Evolutionary conservation across 2,888 invertebrate genomes (phyloP).

Genomic region (Megamerina dolium): DNA sequence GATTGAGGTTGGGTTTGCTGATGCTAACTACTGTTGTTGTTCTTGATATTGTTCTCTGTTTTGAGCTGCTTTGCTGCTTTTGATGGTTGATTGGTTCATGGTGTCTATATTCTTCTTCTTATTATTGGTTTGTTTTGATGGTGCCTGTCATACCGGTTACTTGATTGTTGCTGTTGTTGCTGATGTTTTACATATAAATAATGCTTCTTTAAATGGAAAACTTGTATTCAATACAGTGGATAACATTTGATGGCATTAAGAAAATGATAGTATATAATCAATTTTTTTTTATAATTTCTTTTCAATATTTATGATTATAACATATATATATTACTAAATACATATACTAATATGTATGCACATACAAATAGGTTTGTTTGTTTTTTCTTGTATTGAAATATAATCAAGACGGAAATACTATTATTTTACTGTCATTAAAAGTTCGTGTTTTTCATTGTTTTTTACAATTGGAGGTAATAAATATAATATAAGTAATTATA

Average conservation of each 20-base stretch:
- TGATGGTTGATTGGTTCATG: neutral
- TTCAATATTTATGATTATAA: conserved; percentile 5
- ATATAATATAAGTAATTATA: neutral
- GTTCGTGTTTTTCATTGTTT: conserved; percentile 6
- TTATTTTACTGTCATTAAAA: conserved; percentile 6
- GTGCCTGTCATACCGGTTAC: neutral
- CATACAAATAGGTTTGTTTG: conserved; percentile 5
- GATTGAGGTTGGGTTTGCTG: no score
- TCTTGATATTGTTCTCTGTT: conserved; percentile 2
- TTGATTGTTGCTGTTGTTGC: neutral
- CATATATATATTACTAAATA: no score
- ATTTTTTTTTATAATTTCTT: conserved; percentile 2
- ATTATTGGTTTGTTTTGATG: neutral
- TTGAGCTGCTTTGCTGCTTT: neutral
- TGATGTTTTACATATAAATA: neutral
- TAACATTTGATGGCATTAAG: neutral
- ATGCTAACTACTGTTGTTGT: neutral
- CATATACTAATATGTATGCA: no score
- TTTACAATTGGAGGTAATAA: conserved; percentile 3
- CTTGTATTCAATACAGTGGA: conserved; percentile 21
- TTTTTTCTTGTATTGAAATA: conserved; percentile 15
- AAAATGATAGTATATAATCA: no score
- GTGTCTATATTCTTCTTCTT: neutral
- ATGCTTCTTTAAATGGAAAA: conserved; percentile 26
- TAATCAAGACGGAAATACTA: conserved; percentile 23